Evolutionary conservation across 2,797 vertebrate species (phyloP), one percentile per base, ranked within the genome.

Genomic region (Cuculus canorus): DNA sequence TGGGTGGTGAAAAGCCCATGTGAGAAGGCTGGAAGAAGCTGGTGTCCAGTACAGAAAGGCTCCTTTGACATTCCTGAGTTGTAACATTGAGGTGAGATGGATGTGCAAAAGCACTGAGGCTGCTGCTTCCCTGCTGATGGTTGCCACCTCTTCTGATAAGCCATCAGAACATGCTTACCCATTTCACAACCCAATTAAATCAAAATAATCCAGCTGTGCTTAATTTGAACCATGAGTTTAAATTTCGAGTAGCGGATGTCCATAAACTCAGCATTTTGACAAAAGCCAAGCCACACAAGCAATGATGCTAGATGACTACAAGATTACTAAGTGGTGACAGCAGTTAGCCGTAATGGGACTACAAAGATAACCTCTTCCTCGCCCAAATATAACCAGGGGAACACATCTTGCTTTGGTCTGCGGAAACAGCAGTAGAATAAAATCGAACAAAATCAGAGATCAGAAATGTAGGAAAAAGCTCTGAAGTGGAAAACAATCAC

Each of bases 331-430:
- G 24, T 3, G 3, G 32, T 28, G 50, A 7, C 12, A 63, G 37
- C 9, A 33, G 24, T 10, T 3, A 0, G 13, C 18, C 54, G 16
- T 13, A 61, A 25, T 0, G 2, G 39, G 41, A 68, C 35, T 52
- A 66, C 47, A 8, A 53, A 76, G 41, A 11, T 5, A 80, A 85
- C 8, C 7, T 17, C 52, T 16, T 72, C 28, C 25, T n/a, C 24
- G 12, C 27, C 12, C 30, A 75, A 27, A 63, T 4, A 30, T 1
- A 59, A 24, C 11, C 39, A 59, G 43, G 60, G 28, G 25, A 73
- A 47, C 9, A 45, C 21, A n/a, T 8, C 14, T 45, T 2, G 3
- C 33, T 79, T 18, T 9, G 39, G 47, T 33, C 13, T 75, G 60
- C n/a, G 17, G 39, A 56, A 86, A 43, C 5, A 65, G 52, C 24